Conservation (phyloP, 2,113 vertebrate genomes). For the Lynx canadensis region DNA sequence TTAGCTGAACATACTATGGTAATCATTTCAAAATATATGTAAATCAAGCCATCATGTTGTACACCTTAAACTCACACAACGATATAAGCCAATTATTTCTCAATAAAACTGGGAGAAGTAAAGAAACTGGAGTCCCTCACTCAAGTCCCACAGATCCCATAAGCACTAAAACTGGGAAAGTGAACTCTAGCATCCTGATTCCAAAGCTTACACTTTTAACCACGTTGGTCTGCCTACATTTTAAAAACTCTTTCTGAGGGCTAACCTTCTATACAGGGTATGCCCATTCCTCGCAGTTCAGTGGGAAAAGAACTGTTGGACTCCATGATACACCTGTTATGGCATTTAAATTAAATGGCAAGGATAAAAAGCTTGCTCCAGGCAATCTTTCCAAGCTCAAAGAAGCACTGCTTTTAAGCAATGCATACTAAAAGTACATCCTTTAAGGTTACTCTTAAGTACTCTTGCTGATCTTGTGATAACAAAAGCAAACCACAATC, state of each 20-base stretch:
- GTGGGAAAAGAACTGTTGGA: background rate
- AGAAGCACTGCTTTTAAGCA: background rate
- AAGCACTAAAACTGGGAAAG: background rate
- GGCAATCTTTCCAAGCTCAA: background rate
- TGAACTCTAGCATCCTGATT: background rate
- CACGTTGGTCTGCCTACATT: background rate
- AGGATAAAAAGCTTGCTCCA: background rate
- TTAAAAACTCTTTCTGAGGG: background rate
- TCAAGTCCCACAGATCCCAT: accelerated
- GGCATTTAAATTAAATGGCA: background rate
- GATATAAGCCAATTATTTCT: background rate
- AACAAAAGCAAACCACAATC: background rate
- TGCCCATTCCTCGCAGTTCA: background rate
- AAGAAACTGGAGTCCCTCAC: background rate
- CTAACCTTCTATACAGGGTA: background rate
- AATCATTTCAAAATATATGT: background rate
- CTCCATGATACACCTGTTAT: background rate
- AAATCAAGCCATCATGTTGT: background rate
- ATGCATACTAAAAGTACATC: background rate
- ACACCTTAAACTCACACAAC: background rate
- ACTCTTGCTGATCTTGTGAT: background rate
- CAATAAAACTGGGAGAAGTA: background rate
- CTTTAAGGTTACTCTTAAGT: background rate
- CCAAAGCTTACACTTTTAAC: background rate
- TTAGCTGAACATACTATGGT: background rate